Conservation (phyloP, 2,797 vertebrate genomes). For the Gallinago stenura region DNA sequence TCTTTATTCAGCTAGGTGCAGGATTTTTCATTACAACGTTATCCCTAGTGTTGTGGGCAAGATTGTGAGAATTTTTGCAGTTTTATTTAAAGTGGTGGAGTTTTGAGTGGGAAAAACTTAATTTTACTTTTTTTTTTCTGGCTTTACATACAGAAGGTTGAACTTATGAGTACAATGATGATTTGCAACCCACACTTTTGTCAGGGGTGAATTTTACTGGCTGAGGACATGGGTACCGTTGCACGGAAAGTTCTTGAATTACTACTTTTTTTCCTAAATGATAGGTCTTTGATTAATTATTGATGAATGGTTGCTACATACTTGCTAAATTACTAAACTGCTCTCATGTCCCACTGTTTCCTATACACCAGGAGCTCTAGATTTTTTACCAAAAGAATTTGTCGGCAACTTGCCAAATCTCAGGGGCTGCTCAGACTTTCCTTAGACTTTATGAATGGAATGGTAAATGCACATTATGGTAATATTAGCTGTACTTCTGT, state of each 20-base stretch:
- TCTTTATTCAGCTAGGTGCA: not conserved
- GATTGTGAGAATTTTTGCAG: not conserved
- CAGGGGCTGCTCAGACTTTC: not conserved
- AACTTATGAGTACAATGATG: not conserved
- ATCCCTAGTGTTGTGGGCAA: not conserved
- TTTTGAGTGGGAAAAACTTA: not conserved
- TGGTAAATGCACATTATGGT: not conserved
- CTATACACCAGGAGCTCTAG: not conserved
- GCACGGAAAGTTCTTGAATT: not conserved
- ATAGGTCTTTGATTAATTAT: not conserved
- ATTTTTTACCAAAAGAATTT: not conserved
- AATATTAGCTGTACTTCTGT: not conserved
- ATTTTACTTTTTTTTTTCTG: not conserved
- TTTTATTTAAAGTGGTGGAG: not conserved
- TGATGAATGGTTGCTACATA: not conserved
- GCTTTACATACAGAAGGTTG: not conserved
- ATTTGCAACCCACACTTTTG: not conserved
- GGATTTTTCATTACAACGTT: not conserved
- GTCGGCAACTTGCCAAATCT: not conserved
- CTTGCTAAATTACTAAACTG: not conserved
- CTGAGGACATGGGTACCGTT: not conserved
- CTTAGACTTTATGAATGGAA: not conserved
- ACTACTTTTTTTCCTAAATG: not conserved
- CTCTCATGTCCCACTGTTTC: not conserved
- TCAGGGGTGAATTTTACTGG: not conserved